These are phyloP conservation scores for Upupa epops DNA, from an alignment of 2,113 vertebrate genomes.

Conservation along the genomic window DNA sequence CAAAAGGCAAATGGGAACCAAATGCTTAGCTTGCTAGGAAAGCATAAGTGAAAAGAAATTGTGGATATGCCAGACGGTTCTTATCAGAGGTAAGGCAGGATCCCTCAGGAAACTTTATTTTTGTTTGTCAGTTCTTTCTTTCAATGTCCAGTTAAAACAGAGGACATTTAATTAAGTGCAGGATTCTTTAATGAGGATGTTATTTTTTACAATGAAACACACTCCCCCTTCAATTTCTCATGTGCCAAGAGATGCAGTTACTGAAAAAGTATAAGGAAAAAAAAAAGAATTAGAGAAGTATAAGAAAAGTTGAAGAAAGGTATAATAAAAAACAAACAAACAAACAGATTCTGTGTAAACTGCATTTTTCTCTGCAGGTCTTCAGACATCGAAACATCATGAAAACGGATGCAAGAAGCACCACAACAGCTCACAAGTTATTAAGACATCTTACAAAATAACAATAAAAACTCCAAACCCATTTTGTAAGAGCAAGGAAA, in stretches of 20 bases:
- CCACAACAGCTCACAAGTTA: background rate
- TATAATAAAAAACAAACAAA: background rate
- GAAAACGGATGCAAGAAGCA: background rate
- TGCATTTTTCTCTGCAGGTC: background rate
- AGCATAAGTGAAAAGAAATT: background rate
- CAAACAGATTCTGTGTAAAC: background rate
- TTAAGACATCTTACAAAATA: background rate
- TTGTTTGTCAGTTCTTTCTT: constrained; percentile 37
- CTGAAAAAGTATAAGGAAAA: background rate
- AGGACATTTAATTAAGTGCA: constrained; percentile 53
- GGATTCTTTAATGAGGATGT: constrained; percentile 36
- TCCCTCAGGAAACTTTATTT: constrained; percentile 40
- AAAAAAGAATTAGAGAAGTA: background rate
- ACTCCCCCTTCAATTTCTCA: constrained; percentile 9
- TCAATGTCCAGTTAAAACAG: constrained; percentile 31
- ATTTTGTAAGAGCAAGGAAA: background rate
- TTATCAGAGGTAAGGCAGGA: constrained; percentile 33
- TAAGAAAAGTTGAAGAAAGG: background rate
- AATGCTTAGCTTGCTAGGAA: constrained; percentile 10
- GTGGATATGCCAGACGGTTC: background rate
- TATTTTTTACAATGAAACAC: constrained; percentile 28
- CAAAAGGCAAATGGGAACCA: constrained; percentile 25
- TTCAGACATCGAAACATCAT: background rate
- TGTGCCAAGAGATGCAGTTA: background rate
- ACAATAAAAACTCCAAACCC: background rate